phyloP scores from a whole-genome alignment of 2,888 invertebrate species.

The Orthonevra nobilis region DNA sequence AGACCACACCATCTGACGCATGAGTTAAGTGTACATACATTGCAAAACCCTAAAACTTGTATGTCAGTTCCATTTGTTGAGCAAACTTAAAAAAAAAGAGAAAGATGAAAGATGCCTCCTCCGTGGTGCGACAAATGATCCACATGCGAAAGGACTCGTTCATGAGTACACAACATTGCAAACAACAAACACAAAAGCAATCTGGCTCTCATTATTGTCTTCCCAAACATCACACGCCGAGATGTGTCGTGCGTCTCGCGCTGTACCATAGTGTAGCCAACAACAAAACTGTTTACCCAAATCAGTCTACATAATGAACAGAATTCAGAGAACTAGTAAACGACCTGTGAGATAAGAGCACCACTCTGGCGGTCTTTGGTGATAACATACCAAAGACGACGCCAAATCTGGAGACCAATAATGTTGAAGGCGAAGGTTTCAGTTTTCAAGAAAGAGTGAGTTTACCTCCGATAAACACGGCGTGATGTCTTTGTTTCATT shows the following conservation, averaged over 20 bases:
- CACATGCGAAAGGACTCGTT: conserved; percentile 44
- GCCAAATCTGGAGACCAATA: too few relatives aligned
- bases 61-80: conserved; percentile 39
- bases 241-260: conserved; percentile 25
- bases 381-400: conserved; percentile 40
- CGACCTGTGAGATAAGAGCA: conserved; percentile 39
- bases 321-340: conserved; percentile 29
- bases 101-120: conserved; percentile 34
- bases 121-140: conserved; percentile 45
- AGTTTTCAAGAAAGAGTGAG: conserved; percentile 27
- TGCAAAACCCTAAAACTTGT: conserved; percentile 44
- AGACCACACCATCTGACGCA: background rate
- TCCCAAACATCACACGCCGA: conserved; percentile 44
- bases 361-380: conserved; percentile 17
- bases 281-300: conserved; percentile 33
- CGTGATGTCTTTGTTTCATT: conserved; percentile 55
- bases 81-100: conserved; percentile 24
- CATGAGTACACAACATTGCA: conserved; percentile 8
- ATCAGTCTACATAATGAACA: conserved; percentile 19
- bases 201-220: conserved; percentile 25
- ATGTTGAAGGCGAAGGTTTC: too few relatives aligned
- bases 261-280: conserved; percentile 33
- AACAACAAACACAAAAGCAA: conserved; percentile 35
- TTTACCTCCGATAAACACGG: conserved; percentile 48
- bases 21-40: conserved; percentile 15